Conservation (phyloP, 2,113 vertebrate species). For the Psilopogon haemacephalus region DNA sequence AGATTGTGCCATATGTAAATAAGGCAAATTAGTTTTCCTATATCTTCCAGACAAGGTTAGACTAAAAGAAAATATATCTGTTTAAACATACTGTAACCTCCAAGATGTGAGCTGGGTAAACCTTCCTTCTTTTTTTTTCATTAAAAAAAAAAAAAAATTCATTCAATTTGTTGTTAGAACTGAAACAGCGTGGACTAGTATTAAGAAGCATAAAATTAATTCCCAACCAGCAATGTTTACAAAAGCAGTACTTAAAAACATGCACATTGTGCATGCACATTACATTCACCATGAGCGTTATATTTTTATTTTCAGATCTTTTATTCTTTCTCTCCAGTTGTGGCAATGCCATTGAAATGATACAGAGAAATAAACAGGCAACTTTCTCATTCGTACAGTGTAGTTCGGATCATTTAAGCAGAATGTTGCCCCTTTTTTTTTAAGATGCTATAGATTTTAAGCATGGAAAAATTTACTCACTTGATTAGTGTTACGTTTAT, state of each 20-base stretch:
- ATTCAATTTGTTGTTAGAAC: conserved; percentile 64
- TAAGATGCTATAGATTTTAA: not conserved
- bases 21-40: conserved; percentile 90
- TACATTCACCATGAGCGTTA: not conserved
- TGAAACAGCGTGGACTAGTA: conserved; percentile 60
- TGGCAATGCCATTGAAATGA: not conserved
- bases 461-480: not conserved
- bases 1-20: conserved; percentile 90
- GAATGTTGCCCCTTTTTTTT: not conserved
- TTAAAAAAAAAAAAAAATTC: no score
- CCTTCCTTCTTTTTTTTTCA: conserved; percentile 58
- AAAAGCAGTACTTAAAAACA: conserved; percentile 60
- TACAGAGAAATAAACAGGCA: not conserved
- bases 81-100: conserved; percentile 80
- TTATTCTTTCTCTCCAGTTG: not conserved
- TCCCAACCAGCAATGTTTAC: conserved; percentile 63
- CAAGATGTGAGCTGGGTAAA: conserved; percentile 66
- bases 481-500: not conserved
- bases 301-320: not conserved
- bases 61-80: conserved; percentile 84
- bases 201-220: conserved; percentile 67
- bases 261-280: not conserved
- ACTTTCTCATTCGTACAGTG: not conserved
- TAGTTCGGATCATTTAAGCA: not conserved
- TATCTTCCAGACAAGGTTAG: conserved; percentile 87